These are phyloP conservation scores for Drosophila helvetica DNA, from an alignment of 2,888 invertebrate genomes.

Conservation along the genomic window DNA sequence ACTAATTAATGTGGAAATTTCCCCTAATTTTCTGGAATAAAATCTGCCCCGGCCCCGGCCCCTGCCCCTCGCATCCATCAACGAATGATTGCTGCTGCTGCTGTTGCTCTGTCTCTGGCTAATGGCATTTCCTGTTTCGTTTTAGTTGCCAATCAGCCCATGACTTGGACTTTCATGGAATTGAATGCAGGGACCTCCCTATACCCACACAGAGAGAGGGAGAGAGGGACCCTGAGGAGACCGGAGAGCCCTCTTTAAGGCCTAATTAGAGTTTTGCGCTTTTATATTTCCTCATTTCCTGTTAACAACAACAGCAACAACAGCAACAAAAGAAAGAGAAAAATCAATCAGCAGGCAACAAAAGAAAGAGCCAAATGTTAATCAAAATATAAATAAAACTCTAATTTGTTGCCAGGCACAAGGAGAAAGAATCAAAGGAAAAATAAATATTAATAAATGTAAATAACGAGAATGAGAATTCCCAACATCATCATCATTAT, in stretches of 20 bases:
- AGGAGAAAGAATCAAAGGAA: slow-evolving; percentile 27
- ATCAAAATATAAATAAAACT: slow-evolving; percentile 40
- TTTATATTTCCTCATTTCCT: slow-evolving; percentile 65
- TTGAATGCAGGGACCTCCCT: slow-evolving; percentile 29
- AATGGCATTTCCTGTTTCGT: slow-evolving; percentile 64
- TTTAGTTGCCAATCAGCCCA: slow-evolving; percentile 64
- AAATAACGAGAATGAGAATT: slow-evolving; percentile 25
- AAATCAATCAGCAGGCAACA: slow-evolving; percentile 45
- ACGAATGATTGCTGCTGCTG: slow-evolving; percentile 10
- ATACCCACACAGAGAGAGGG: too few relatives aligned
- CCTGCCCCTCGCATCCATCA: neutral
- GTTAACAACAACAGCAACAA: slow-evolving; percentile 39
- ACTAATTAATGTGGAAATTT: slow-evolving; percentile 12
- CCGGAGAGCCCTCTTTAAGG: slow-evolving; percentile 38
- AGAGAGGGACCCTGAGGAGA: neutral
- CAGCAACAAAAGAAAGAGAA: slow-evolving; percentile 12
- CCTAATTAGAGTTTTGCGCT: slow-evolving; percentile 66
- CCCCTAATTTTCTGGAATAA: slow-evolving; percentile 4
- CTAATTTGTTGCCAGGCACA: slow-evolving; percentile 2
- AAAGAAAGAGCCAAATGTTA: slow-evolving; percentile 36
- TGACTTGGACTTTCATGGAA: slow-evolving; percentile 58
- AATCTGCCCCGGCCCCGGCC: neutral
- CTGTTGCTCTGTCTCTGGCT: slow-evolving; percentile 16
- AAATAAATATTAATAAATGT: slow-evolving; percentile 61
- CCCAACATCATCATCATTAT: neutral